Evolutionary conservation across 92 coral and sea anemone species (phyloP).

Genomic region (Actinostola sp.): DNA sequence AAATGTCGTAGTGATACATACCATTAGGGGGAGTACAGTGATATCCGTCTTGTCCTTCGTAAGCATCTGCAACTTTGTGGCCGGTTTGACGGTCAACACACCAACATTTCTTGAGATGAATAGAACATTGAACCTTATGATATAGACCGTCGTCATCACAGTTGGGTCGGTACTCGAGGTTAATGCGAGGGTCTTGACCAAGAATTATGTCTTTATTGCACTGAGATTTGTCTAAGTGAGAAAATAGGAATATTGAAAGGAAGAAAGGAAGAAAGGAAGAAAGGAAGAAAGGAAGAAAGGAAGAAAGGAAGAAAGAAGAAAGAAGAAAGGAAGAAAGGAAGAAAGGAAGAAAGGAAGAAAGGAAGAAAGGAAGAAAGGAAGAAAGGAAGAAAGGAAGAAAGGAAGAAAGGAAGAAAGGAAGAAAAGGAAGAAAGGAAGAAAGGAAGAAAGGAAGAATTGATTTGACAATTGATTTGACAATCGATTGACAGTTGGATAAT

Average conservation of each 20-base stretch:
- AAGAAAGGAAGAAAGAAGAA: too few relatives aligned
- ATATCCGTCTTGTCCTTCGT: constrained; percentile 56
- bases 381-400: too few relatives aligned
- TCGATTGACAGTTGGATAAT: background rate
- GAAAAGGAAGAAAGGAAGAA: too few relatives aligned
- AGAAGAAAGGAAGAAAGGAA: too few relatives aligned
- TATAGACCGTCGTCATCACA: constrained; percentile 86
- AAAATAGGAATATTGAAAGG: too few relatives aligned
- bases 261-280: background rate
- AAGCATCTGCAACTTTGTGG: constrained; percentile 81
- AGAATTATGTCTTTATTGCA: constrained; percentile 76
- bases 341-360: too few relatives aligned
- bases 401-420: too few relatives aligned
- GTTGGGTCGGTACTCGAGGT: constrained; percentile 74
- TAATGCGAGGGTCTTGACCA: constrained; percentile 80
- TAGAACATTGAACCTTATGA: constrained; percentile 87
- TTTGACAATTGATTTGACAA: too few relatives aligned
- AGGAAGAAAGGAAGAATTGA: too few relatives aligned
- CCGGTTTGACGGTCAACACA: constrained; percentile 88
- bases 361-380: too few relatives aligned
- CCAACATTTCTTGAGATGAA: constrained; percentile 84
- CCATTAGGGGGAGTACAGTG: constrained; percentile 76
- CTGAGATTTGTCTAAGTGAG: constrained; percentile 51
- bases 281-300: too few relatives aligned
- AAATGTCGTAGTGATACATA: constrained; percentile 1